Conservation (phyloP, 2,888 invertebrate species). For the Cryptocephalus primarius region DNA sequence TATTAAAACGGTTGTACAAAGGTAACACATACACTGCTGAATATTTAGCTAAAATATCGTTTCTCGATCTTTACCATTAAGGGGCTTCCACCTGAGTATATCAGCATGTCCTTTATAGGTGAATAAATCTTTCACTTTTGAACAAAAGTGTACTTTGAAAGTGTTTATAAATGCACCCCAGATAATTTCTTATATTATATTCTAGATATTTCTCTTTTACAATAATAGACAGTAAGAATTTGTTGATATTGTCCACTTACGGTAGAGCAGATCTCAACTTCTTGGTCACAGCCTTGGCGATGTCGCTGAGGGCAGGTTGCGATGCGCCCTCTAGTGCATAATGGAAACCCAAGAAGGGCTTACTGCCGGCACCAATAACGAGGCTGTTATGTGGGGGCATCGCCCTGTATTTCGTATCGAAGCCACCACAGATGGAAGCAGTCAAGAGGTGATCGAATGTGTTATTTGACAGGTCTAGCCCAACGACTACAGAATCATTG, state of each 20-base stretch:
- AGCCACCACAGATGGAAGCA: slow-evolving; percentile 67
- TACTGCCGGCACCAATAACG: slow-evolving; percentile 65
- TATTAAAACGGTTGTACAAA: too few species aligned
- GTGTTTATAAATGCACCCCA: too few species aligned
- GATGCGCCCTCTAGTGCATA: slow-evolving; percentile 80
- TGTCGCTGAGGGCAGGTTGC: slow-evolving; percentile 74
- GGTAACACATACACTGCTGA: too few species aligned
- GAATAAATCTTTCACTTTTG: too few species aligned
- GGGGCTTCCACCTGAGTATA: too few species aligned
- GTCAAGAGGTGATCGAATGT: slow-evolving; percentile 80
- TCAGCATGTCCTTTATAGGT: too few species aligned
- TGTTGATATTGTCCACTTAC: slow-evolving; percentile 50
- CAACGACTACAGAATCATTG: slow-evolving; percentile 68
- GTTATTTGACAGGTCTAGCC: slow-evolving; percentile 57
- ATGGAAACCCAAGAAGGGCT: slow-evolving; percentile 82
- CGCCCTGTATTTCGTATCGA: slow-evolving; percentile 57
- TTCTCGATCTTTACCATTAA: too few species aligned
- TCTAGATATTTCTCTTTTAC: too few species aligned
- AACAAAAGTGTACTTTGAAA: too few species aligned
- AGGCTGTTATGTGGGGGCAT: slow-evolving; percentile 67
- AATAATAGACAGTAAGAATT: too few species aligned
- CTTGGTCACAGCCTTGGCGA: slow-evolving; percentile 48
- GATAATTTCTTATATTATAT: too few species aligned
- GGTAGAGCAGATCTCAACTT: slow-evolving; percentile 72
- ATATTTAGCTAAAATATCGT: too few species aligned